Percentiles rank a stretch among this genome's conserved stretches.
Evolutionary conservation across 1,140 invertebrate species (phyloP).

Genomic region (Zaprionus lachaisei): DNA sequence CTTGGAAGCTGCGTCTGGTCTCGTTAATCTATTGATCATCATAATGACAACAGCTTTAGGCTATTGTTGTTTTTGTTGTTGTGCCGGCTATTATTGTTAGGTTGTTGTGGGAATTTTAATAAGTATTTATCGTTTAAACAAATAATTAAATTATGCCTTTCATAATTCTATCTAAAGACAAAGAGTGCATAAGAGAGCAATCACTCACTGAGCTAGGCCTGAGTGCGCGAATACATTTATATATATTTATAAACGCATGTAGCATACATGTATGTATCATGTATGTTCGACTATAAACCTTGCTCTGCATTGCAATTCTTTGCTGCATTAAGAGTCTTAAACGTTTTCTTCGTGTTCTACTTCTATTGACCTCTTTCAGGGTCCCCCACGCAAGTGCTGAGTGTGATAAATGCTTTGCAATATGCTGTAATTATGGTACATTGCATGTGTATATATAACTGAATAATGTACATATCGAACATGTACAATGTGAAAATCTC

Average conservation of each 20-base stretch:
- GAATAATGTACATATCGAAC: conserved; percentile 22
- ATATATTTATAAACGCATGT: not conserved
- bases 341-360: conserved; percentile 14
- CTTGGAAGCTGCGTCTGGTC: conserved; percentile 61
- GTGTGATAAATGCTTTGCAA: conserved; percentile 35
- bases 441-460: not conserved
- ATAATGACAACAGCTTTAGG: conserved; percentile 47
- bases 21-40: conserved; percentile 65
- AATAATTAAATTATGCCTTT: conserved; percentile 6
- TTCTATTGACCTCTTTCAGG: conserved; percentile 41
- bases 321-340: conserved; percentile 35
- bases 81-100: conserved; percentile 50
- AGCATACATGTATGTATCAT: not conserved
- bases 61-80: conserved; percentile 10
- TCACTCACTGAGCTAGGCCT: no score
- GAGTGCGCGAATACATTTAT: no score
- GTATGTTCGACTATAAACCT: conserved; percentile 12
- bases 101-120: conserved; percentile 66
- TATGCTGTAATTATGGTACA: conserved; percentile 23
- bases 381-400: conserved; percentile 5
- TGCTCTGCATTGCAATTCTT: conserved; percentile 41
- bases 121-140: conserved; percentile 29
- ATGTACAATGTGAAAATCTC: conserved; percentile 27
- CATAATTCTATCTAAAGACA: no score
- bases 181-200: no score